These are phyloP conservation scores for Aradus depressus DNA, from an alignment of 2,888 invertebrate species.

Conservation along the genomic window DNA sequence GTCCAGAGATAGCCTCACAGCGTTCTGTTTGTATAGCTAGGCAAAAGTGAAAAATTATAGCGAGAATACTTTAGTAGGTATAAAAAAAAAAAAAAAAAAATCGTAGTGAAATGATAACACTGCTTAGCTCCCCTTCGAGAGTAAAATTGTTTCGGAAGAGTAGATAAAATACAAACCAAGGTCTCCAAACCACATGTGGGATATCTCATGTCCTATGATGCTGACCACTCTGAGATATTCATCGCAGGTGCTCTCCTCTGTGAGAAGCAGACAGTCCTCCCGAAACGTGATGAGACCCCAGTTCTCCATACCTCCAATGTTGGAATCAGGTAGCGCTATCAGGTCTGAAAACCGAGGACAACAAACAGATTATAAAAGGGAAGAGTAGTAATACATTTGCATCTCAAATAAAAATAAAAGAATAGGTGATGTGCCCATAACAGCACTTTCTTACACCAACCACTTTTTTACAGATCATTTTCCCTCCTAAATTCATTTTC, in stretches of 20 bases:
- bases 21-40: too few species aligned
- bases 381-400: too few species aligned
- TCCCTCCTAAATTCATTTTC: too few species aligned
- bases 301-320: conserved; percentile 91
- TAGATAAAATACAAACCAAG: conserved; percentile 45
- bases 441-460: too few species aligned
- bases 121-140: too few species aligned
- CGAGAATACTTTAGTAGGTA: too few species aligned
- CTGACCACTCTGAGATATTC: conserved; percentile 68
- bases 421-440: too few species aligned
- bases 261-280: conserved; percentile 72
- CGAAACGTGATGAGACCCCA: conserved; percentile 90
- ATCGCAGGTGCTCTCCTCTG: conserved; percentile 53
- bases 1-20: too few species aligned
- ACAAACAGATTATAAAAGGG: too few species aligned
- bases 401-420: too few species aligned
- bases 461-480: too few species aligned
- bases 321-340: conserved; percentile 78
- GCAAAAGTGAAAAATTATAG: background rate
- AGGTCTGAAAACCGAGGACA: conserved; percentile 67
- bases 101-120: too few species aligned
- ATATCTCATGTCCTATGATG: conserved; percentile 84
- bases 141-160: conserved; percentile 30
- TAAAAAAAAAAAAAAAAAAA: conserved; percentile 29
- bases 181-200: conserved; percentile 92